Evolutionary conservation across 2,888 invertebrate genomes (phyloP), one percentile per base, ranked within the genome.

Genomic region (Agriopis marginaria): DNA sequence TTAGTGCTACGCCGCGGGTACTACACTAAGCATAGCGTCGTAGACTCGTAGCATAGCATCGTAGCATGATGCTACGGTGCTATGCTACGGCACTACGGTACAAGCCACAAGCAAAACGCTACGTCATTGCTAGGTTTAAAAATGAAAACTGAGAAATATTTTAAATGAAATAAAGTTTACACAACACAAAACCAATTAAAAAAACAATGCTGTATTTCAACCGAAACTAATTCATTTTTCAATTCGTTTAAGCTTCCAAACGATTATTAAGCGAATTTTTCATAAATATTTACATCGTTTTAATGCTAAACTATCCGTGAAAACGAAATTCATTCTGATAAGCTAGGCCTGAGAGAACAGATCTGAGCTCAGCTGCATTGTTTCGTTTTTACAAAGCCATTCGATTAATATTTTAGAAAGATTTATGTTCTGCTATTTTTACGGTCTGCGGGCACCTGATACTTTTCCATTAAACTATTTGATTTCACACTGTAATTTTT

Each of bases 401-500:
- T 60, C 66, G n/a, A 66, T 66, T 61, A 54, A 60, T 66, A 49
- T 60, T 32, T n/a, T 54, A 66, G 45, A 66, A 47, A 60, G 66
- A 66, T 66, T 55, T 55, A 66, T 61, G 55, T 55, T 49, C 12
- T 44, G n/a, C 42, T 39, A 14, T 66, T 54, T 66, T 59, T 66
- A 45, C 49, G 45, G 45, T 59, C 65, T 32, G 32, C 3, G 32
- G 5, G 32, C 32, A 32, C 32, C 32, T 32, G 32, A 32, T 32
- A 5, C 1, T 32, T 32, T 32, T 32, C 32, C 5, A 32, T 32
- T 32, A 32, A 32, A 32, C 32, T 32, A 32, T 32, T 4, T 32
- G 32, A 32, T 3, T 32, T 32, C 32, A 32, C 32, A 32, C 32
- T 3, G 3, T 3, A 32, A 32, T 3, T 3, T 32, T 3, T 32